These are phyloP conservation scores for Globia sparganii DNA, from an alignment of 2,888 invertebrate species.

Conservation along the genomic window DNA sequence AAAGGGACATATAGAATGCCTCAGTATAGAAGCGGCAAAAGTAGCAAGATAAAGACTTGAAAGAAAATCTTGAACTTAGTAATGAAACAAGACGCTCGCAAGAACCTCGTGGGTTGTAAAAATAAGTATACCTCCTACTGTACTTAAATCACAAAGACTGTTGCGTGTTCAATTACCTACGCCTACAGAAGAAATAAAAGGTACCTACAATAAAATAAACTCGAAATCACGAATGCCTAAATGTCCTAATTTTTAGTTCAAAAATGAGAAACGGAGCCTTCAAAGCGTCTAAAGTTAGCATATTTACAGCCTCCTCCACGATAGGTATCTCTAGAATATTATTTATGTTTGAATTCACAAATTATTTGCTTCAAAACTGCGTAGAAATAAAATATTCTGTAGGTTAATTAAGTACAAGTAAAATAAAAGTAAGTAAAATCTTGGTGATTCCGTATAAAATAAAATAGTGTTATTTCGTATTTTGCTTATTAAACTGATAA, in stretches of 20 bases:
- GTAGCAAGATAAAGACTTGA: background rate
- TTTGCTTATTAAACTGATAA: background rate
- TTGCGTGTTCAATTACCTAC: background rate
- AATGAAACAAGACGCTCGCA: background rate
- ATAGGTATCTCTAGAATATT: slow-evolving; percentile 38
- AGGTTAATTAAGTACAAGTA: slow-evolving; percentile 21
- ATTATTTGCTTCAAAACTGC: slow-evolving; percentile 27
- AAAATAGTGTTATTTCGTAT: background rate
- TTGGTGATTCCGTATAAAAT: background rate
- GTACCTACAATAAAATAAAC: slow-evolving; percentile 1
- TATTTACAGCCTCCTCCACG: slow-evolving; percentile 39
- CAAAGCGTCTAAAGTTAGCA: slow-evolving; percentile 30
- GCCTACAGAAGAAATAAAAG: background rate
- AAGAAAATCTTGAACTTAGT: background rate
- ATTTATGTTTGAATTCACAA: slow-evolving; percentile 39
- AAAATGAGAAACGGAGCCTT: slow-evolving; percentile 28
- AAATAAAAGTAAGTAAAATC: no score
- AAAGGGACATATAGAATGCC: background rate
- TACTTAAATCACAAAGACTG: background rate
- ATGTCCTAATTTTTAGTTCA: slow-evolving; percentile 12
- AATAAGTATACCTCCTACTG: background rate
- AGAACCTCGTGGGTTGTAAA: background rate
- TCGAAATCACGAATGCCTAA: background rate
- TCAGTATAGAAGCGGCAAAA: background rate
- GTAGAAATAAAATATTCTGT: slow-evolving; percentile 11